phyloP scores from a whole-genome alignment of 23 tunicate genomes.

The Halocynthia roretzi region DNA sequence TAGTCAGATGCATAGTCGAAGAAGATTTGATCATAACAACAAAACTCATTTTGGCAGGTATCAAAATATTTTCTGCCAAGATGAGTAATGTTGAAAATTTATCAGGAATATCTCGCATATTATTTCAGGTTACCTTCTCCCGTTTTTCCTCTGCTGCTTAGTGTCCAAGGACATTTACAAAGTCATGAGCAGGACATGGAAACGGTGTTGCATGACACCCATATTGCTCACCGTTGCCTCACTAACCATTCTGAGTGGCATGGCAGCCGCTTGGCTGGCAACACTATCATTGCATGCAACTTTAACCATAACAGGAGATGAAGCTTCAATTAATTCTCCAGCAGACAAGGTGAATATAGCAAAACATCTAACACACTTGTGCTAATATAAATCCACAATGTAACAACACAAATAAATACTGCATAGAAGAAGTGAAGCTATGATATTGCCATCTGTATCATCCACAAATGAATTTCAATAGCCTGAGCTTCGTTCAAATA shows the following conservation, averaged over 20 bases:
- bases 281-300: constrained; percentile 6
- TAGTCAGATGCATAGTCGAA: constrained; percentile 12
- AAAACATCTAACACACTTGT: too few species aligned
- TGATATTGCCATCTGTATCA: too few species aligned
- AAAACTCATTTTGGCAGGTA: constrained; percentile 32
- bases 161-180: not conserved
- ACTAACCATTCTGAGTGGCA: not conserved
- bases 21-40: not conserved
- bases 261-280: not conserved
- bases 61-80: not conserved
- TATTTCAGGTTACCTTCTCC: constrained; percentile 8
- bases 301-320: too few species aligned
- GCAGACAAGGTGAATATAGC: too few species aligned
- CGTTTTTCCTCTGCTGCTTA: not conserved
- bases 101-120: not conserved
- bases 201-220: not conserved
- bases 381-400: too few species aligned
- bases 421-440: too few species aligned
- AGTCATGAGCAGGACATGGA: not conserved
- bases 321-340: too few species aligned
- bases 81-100: not conserved
- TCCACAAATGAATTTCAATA: too few species aligned
- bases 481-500: too few species aligned
- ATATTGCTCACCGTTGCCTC: not conserved
- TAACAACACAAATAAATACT: too few species aligned